A percentile compares a stretch with the other conserved stretches of the same genome.
Conservation (phyloP, 2,113 vertebrate species). For the Triplophysa siluroides region DNA sequence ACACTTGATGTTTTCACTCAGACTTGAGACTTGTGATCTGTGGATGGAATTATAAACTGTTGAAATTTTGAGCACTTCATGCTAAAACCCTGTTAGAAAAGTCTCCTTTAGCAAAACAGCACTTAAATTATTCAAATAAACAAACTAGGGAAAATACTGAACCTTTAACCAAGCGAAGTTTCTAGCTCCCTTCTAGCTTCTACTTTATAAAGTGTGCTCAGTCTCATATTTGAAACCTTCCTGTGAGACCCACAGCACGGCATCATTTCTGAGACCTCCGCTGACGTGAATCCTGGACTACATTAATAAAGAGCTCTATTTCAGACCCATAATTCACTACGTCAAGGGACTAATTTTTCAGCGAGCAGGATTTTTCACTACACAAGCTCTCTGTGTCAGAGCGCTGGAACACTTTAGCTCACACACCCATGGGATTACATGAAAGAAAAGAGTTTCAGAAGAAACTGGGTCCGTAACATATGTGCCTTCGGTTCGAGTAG, state of each 20-base stretch:
- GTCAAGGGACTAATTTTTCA: conserved; percentile 42
- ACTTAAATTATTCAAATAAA: neutral
- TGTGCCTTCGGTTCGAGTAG: conserved; percentile 4
- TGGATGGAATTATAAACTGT: too few species aligned
- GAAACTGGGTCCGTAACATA: conserved; percentile 17
- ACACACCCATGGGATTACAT: conserved; percentile 7
- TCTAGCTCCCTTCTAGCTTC: neutral
- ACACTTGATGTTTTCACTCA: too few species aligned
- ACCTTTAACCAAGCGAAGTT: neutral
- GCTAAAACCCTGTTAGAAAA: too few species aligned
- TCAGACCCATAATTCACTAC: conserved; percentile 11
- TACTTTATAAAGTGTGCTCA: neutral
- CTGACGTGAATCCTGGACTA: conserved; percentile 26
- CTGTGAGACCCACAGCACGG: conserved; percentile 1
- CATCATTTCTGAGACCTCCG: conserved; percentile 10
- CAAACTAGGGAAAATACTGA: too few species aligned
- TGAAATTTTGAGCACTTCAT: too few species aligned
- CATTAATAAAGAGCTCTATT: conserved; percentile 44
- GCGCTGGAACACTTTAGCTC: conserved; percentile 25
- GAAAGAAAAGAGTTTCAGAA: conserved; percentile 23
- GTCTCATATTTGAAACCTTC: conserved; percentile 19
- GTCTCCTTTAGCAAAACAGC: neutral
- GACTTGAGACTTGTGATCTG: too few species aligned
- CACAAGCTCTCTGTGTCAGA: conserved; percentile 32
- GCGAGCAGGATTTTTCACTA: conserved; percentile 36